phyloP scores from a whole-genome alignment of 2,113 vertebrate genomes.

The Corythoichthys haematopterus region DNA sequence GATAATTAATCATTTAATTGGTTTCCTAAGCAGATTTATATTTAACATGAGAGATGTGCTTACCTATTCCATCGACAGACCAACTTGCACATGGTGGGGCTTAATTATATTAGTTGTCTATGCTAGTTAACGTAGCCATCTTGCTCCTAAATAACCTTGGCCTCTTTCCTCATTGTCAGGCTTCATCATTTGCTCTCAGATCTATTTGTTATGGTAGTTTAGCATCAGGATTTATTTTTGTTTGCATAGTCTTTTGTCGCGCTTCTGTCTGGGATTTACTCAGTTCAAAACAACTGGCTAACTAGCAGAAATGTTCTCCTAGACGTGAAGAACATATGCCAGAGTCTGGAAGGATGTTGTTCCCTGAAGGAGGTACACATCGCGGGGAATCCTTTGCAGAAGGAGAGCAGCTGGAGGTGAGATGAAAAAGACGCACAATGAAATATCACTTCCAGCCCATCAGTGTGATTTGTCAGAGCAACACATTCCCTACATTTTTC shows the following conservation, averaged over 20 bases:
- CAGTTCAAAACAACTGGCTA: background rate
- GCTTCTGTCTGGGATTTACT: background rate
- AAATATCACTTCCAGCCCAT: background rate
- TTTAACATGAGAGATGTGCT: too few relatives aligned
- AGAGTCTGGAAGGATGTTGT: conserved; percentile 71
- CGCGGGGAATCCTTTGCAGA: conserved; percentile 82
- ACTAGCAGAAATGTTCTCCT: conserved; percentile 1
- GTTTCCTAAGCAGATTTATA: too few relatives aligned
- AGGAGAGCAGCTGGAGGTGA: conserved; percentile 85
- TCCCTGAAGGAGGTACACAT: conserved; percentile 75
- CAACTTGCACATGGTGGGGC: too few relatives aligned
- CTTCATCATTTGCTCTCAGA: background rate
- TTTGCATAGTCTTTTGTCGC: background rate
- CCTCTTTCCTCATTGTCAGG: background rate
- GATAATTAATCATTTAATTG: too few relatives aligned
- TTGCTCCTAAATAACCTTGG: background rate
- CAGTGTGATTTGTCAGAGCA: background rate
- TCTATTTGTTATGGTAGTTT: background rate
- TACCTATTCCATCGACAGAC: too few relatives aligned
- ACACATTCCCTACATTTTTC: background rate
- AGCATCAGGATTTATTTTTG: background rate
- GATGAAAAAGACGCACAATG: background rate
- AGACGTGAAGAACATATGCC: conserved; percentile 75
- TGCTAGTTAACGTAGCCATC: background rate
- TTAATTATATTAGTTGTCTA: too few relatives aligned